Percentiles rank a stretch among this genome's conserved stretches.
phyloP scores from a whole-genome alignment of 2,888 invertebrate species.

The Xiphydria camelus region DNA sequence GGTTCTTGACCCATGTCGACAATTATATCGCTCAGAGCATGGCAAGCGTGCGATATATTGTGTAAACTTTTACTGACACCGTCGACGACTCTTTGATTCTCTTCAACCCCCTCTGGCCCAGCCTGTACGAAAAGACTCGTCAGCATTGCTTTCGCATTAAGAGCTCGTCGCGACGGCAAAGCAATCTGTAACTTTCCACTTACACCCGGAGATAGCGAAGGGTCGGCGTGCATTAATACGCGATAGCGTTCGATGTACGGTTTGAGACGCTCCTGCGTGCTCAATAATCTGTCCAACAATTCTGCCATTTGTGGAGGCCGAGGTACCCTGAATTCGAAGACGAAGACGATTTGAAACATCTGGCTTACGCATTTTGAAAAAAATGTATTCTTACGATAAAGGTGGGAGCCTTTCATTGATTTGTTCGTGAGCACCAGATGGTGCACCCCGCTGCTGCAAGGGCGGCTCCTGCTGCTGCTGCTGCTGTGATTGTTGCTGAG shows the following conservation, averaged over 20 bases:
- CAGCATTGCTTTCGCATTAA: background rate
- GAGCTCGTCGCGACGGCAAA: background rate
- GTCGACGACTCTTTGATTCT: constrained; percentile 71
- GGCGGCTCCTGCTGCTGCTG: constrained; percentile 16
- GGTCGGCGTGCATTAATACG: constrained; percentile 66
- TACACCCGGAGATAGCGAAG: constrained; percentile 58
- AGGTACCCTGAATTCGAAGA: constrained; percentile 40
- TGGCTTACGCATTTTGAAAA: no score
- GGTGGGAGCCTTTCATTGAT: background rate
- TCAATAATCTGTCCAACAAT: constrained; percentile 61
- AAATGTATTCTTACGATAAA: background rate
- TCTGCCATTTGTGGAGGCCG: constrained; percentile 63
- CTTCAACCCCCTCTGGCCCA: constrained; percentile 55
- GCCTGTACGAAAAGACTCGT: constrained; percentile 18
- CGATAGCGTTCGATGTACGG: constrained; percentile 70
- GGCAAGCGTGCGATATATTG: constrained; percentile 84
- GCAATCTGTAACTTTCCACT: no score
- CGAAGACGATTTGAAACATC: constrained; percentile 8
- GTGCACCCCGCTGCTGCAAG: constrained; percentile 4
- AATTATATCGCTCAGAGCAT: constrained; percentile 85
- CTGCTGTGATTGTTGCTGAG: constrained; percentile 18
- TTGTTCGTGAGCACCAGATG: constrained; percentile 1
- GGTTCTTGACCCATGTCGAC: constrained; percentile 70
- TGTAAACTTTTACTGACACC: constrained; percentile 81
- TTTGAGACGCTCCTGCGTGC: constrained; percentile 64